Evolutionary conservation across 2,797 vertebrate species (phyloP).

Genomic region (Hydrocynus forskahlii): DNA sequence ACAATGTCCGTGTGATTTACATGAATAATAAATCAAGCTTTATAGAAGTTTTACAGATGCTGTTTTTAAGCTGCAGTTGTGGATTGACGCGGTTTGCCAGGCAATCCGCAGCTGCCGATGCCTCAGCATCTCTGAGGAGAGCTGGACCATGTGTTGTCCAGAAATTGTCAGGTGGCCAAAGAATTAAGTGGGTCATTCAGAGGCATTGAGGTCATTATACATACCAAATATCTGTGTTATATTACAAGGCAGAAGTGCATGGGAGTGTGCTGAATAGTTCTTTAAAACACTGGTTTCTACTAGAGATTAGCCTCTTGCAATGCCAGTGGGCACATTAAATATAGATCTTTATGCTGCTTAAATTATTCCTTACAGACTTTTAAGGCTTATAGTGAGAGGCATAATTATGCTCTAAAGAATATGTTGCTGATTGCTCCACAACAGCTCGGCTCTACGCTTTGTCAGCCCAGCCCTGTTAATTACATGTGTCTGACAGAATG

Average conservation of each 20-base stretch:
- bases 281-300: conserved; percentile 18
- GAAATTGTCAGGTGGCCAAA: neutral
- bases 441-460: conserved; percentile 29
- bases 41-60: conserved; percentile 14
- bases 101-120: conserved; percentile 30
- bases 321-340: conserved; percentile 41
- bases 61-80: neutral
- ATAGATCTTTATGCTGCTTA: conserved; percentile 33
- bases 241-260: neutral
- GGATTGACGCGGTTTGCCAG: conserved; percentile 21
- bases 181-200: conserved; percentile 16
- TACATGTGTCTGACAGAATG: conserved; percentile 34
- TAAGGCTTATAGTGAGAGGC: conserved; percentile 15
- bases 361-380: conserved; percentile 33
- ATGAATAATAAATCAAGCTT: neutral
- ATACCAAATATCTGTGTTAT: conserved; percentile 9
- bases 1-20: neutral
- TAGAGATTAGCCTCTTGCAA: conserved; percentile 3
- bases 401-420: conserved; percentile 32
- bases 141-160: conserved; percentile 18
- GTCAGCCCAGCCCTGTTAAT: conserved; percentile 49
- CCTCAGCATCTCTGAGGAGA: conserved; percentile 23
- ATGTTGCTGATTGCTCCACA: conserved; percentile 41
- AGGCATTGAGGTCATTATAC: conserved; percentile 19
- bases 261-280: neutral